Conservation (phyloP, 2,113 vertebrate genomes). For the Cichladusa arquata region DNA sequence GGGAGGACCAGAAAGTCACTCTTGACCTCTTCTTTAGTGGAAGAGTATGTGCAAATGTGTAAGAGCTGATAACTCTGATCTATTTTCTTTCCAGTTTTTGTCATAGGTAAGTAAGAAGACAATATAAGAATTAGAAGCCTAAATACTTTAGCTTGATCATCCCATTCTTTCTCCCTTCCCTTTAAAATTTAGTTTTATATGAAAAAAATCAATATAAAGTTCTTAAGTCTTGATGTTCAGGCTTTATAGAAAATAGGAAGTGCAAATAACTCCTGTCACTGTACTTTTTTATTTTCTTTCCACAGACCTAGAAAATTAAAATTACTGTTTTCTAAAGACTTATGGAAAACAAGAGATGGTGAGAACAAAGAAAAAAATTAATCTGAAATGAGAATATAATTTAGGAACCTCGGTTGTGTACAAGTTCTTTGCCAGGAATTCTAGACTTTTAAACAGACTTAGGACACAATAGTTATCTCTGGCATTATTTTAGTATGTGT, state of each 20-base stretch:
- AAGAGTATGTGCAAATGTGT: neutral
- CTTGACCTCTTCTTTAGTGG: neutral
- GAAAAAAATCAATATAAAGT: neutral
- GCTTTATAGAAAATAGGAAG: neutral
- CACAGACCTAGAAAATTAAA: neutral
- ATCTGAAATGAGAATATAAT: neutral
- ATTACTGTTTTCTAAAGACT: neutral
- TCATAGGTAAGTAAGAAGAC: neutral
- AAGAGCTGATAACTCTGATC: neutral
- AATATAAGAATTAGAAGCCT: neutral
- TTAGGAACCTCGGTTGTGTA: neutral
- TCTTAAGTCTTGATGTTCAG: neutral
- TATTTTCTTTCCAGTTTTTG: neutral
- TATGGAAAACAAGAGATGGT: neutral
- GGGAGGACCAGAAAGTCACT: neutral
- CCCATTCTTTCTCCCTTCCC: fast-evolving
- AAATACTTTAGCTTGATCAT: neutral
- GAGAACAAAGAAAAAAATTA: neutral
- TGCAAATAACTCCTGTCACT: neutral
- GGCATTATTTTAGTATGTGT: neutral
- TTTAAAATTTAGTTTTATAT: neutral
- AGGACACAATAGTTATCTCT: neutral
- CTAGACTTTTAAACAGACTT: neutral
- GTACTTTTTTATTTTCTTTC: neutral
- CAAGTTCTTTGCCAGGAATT: neutral